phyloP scores from a whole-genome alignment of 1,140 invertebrate genomes.

The Polypedilum vanderplanki region DNA sequence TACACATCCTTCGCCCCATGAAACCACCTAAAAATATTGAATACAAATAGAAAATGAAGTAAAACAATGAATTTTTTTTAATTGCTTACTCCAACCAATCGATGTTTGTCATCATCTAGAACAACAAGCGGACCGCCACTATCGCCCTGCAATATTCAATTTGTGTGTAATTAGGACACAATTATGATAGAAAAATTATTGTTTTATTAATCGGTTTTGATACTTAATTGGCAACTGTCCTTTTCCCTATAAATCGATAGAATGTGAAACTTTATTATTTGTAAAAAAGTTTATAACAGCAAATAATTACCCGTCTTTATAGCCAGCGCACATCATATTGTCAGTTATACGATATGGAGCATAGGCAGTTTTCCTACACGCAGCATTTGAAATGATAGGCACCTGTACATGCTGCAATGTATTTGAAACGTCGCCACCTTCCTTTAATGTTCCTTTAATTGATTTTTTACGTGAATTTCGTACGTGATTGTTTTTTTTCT shows the following conservation, averaged over 20 bases:
- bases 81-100: not conserved
- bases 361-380: slow-evolving; percentile 61
- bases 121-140: not conserved
- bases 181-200: not conserved
- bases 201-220: not conserved
- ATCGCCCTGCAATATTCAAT: not conserved
- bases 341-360: slow-evolving; percentile 63
- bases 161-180: not conserved
- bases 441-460: slow-evolving; percentile 42
- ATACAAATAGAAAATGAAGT: not conserved
- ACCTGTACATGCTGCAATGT: slow-evolving; percentile 56
- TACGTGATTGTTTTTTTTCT: slow-evolving; percentile 42
- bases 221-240: slow-evolving; percentile 62
- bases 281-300: not conserved
- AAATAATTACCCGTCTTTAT: slow-evolving; percentile 51
- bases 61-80: not conserved
- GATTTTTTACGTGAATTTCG: slow-evolving; percentile 42
- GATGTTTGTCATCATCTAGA: not conserved
- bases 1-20: slow-evolving; percentile 27
- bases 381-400: slow-evolving; percentile 63
- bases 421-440: slow-evolving; percentile 49
- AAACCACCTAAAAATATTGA: slow-evolving; percentile 25
- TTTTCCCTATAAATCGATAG: slow-evolving; percentile 43
- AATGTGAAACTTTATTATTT: not conserved
- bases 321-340: slow-evolving; percentile 82